Base-by-base conservation (phyloP, 2,797 vertebrate species). In the Tokudaia muenninki region DNA sequence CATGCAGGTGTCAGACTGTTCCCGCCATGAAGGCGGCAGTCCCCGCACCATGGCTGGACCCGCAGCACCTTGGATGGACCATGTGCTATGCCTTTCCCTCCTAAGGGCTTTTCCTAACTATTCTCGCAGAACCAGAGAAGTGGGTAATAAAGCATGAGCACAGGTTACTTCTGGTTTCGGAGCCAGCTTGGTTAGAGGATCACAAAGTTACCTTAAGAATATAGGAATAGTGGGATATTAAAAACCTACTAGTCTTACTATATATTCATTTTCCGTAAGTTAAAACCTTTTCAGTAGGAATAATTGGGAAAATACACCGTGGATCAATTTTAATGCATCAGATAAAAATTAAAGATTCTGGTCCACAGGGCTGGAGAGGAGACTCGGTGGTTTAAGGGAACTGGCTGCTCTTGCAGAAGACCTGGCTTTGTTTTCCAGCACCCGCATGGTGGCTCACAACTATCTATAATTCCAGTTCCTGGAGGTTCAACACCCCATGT, bases 231-330 rank as follows among this genome's bases (percentile, higher is more conserved):
- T 67, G 65, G 50, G 83, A 93, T 78, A 86, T 79, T 88, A 82
- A 88, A 88, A 94, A 61, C 72, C 44, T 93, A 92, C 65, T 59
- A 95, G 75, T 90, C 19, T 65, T 77, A 55, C 63, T 92, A 67
- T 94, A 92, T 93, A 94, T 92, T 93, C 91, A 65, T 55, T 97
- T 96, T 87, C 77, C 16, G 61, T 94, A 61, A 95, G 26, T 91
- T 74, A 21, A 65, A 92, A 41, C 83, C 44, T 84, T 91, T 95
- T 93, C 89, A 80, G 65, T 81, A 81, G 80, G 63, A 97, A 92
- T 88, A 94, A 77, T 65, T 87, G 55, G 55, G 79, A 92, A 44
- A 44, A 57, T 75, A 77, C 67, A 91, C 82, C 26, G 3, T 83
- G 8, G 50, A 90, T 50, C 79, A 82, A 92, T 90, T 90, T 94